Percentiles rank a stretch among this genome's conserved stretches.
Evolutionary conservation across 1,140 invertebrate species (phyloP).

Genomic region (Limonius californicus): DNA sequence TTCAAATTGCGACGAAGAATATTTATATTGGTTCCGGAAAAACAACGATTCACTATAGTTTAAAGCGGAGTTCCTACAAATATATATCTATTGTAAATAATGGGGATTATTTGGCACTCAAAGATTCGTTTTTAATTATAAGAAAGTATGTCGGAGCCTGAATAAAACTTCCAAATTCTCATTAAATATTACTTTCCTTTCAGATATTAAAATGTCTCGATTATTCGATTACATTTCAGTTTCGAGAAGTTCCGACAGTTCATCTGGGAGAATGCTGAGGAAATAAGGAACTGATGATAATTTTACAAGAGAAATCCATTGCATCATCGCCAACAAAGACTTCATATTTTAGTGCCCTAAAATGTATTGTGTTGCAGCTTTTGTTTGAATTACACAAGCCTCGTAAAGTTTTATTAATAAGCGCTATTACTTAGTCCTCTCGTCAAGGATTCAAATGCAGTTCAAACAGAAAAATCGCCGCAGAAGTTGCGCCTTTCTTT

Average conservation of each 20-base stretch:
- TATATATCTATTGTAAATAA: too few relatives aligned
- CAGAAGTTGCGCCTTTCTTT: too few relatives aligned
- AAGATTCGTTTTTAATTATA: neutral
- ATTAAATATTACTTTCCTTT: neutral
- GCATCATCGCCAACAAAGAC: neutral
- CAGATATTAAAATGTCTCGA: neutral
- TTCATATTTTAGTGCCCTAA: neutral
- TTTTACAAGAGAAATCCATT: neutral
- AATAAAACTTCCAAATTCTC: neutral
- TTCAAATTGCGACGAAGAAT: too few relatives aligned
- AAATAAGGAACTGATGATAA: neutral
- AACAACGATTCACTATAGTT: too few relatives aligned
- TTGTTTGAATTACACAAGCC: neutral
- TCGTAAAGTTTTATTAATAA: neutral
- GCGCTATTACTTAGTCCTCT: too few relatives aligned
- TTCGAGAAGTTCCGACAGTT: neutral
- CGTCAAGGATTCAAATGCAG: too few relatives aligned
- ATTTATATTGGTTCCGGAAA: neutral
- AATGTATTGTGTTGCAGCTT: neutral
- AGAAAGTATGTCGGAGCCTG: neutral
- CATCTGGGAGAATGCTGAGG: neutral
- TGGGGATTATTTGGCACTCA: neutral
- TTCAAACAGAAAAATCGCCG: too few relatives aligned
- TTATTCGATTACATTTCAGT: conserved; percentile 1
- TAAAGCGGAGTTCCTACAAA: too few relatives aligned